phyloP scores from a whole-genome alignment of 2,113 vertebrate species.

The Calyptommatus sinebrachiatus region DNA sequence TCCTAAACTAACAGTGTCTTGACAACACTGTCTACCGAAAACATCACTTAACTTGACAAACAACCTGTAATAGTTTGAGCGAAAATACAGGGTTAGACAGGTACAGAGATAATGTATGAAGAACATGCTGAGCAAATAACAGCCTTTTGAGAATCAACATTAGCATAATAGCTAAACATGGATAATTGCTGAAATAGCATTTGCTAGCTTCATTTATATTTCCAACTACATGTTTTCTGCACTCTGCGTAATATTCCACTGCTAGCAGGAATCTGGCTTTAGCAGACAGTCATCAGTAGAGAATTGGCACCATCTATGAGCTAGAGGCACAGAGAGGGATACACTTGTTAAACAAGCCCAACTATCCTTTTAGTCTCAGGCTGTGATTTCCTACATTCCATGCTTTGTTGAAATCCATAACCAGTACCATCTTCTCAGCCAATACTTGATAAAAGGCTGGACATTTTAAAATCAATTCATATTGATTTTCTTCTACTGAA shows the following conservation, averaged over 20 bases:
- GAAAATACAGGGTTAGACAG: conserved; percentile 73
- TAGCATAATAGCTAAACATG: conserved; percentile 81
- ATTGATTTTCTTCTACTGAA: conserved; percentile 68
- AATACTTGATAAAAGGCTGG: conserved; percentile 68
- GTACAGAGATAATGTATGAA: conserved; percentile 71
- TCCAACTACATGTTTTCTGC: conserved; percentile 60
- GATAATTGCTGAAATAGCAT: conserved; percentile 78
- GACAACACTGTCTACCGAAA: conserved; percentile 68
- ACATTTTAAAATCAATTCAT: conserved; percentile 70
- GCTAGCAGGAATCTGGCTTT: conserved; percentile 48
- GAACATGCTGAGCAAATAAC: conserved; percentile 76
- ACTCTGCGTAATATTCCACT: conserved; percentile 39
- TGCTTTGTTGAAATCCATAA: conserved; percentile 53
- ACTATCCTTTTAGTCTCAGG: conserved; percentile 32
- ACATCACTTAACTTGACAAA: conserved; percentile 77
- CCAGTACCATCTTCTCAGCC: conserved; percentile 47
- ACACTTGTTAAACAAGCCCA: conserved; percentile 44
- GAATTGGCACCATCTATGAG: conserved; percentile 48
- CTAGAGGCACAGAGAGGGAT: background rate
- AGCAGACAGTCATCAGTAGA: conserved; percentile 37
- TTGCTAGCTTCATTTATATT: conserved; percentile 66
- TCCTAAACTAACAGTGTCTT: conserved; percentile 64
- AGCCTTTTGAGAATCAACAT: conserved; percentile 75
- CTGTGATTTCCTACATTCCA: conserved; percentile 41
- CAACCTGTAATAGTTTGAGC: conserved; percentile 64